Evolutionary conservation across 1,140 invertebrate species (phyloP).

Genomic region (Steinernema khuongi): DNA sequence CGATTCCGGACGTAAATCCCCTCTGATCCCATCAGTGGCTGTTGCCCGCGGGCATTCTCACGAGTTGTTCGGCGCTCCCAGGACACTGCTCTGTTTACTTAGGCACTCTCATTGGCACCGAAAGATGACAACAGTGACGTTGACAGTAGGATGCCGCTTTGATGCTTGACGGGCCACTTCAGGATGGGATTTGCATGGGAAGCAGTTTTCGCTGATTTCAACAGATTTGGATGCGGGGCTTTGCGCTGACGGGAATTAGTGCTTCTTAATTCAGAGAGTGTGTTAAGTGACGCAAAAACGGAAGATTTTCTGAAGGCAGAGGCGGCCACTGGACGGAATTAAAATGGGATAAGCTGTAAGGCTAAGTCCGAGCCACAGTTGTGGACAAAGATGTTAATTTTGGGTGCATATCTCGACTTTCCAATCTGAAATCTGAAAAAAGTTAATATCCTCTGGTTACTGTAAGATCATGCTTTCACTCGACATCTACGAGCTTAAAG

Average conservation of each 20-base stretch:
- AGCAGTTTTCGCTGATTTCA: slow-evolving; percentile 3
- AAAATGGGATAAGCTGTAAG: too few relatives aligned
- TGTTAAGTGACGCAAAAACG: neutral
- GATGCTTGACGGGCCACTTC: neutral
- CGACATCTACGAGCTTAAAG: too few relatives aligned
- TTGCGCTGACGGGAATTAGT: slow-evolving; percentile 5
- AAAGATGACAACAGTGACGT: neutral
- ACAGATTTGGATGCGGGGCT: neutral
- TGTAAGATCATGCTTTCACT: too few relatives aligned
- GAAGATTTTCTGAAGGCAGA: too few relatives aligned
- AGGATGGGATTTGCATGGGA: neutral
- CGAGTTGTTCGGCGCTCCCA: too few relatives aligned
- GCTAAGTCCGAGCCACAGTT: too few relatives aligned
- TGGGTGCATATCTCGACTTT: too few relatives aligned
- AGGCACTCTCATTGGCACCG: neutral
- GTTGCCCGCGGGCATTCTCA: neutral
- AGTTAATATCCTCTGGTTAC: too few relatives aligned
- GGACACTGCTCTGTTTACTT: neutral
- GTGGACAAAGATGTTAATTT: too few relatives aligned
- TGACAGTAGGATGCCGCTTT: too few relatives aligned
- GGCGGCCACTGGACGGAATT: too few relatives aligned
- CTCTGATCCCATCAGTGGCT: slow-evolving; percentile 3
- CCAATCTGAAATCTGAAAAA: too few relatives aligned
- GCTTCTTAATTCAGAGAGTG: neutral
- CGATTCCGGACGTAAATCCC: slow-evolving; percentile 13